Percentiles rank a stretch among this genome's conserved stretches.
These are phyloP conservation scores for Harlomillsia oculata DNA, from an alignment of 1,140 invertebrate species.

Conservation along the genomic window DNA sequence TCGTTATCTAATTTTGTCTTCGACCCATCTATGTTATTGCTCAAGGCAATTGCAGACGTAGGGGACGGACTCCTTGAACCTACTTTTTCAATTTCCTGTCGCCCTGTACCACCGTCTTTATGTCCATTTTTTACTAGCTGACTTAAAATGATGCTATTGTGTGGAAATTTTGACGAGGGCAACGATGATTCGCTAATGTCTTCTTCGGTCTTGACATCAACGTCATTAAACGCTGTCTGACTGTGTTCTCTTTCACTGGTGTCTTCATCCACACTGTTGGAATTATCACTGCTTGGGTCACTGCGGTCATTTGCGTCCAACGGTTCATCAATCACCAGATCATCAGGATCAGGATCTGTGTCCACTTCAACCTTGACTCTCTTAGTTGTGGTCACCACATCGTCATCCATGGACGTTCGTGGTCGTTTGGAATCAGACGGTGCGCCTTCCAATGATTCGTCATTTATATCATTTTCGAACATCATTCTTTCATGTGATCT, in stretches of 20 bases:
- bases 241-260: background rate
- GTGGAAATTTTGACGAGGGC: too few species aligned
- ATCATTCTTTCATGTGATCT: background rate
- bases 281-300: background rate
- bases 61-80: too few species aligned
- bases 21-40: background rate
- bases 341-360: background rate
- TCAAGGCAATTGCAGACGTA: too few species aligned
- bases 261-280: background rate
- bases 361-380: conserved; percentile 1
- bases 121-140: too few species aligned
- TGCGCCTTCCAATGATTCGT: too few species aligned
- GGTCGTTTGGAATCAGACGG: background rate
- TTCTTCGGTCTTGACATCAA: background rate
- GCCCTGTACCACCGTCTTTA: too few species aligned
- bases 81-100: too few species aligned
- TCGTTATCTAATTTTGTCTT: background rate
- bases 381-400: background rate
- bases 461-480: too few species aligned
- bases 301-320: background rate
- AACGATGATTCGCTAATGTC: too few species aligned
- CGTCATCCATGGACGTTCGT: background rate
- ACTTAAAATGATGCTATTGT: too few species aligned
- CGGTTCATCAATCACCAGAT: conserved; percentile 8
- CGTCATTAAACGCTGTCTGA: conserved; percentile 2